Percentiles rank a stretch among this genome's conserved stretches.
Conservation (phyloP, 2,113 vertebrate genomes). For the Tauraco erythrolophus region DNA sequence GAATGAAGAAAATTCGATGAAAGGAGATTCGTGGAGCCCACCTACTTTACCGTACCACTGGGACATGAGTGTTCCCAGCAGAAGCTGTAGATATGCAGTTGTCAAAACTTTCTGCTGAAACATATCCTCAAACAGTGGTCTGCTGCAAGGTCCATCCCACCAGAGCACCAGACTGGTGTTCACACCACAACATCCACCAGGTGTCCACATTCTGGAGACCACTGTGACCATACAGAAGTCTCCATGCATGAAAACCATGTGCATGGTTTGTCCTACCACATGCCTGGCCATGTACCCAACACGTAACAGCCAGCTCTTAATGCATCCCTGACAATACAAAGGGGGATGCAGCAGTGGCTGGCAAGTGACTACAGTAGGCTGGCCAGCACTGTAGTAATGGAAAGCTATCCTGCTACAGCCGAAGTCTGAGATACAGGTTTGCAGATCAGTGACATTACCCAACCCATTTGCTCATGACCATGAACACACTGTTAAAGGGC, state of each 20-base stretch:
- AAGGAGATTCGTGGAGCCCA: neutral
- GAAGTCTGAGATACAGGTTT: neutral
- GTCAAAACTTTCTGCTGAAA: neutral
- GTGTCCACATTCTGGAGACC: rapidly evolving
- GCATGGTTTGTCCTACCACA: neutral
- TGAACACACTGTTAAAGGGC: neutral
- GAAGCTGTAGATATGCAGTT: neutral
- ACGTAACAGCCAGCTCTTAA: rapidly evolving
- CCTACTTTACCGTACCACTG: neutral
- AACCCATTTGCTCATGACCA: neutral
- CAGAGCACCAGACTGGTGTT: neutral
- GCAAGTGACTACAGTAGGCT: neutral
- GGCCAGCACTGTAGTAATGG: neutral
- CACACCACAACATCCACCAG: neutral
- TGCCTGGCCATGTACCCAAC: rapidly evolving
- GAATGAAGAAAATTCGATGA: neutral
- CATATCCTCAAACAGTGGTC: neutral
- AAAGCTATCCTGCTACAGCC: neutral
- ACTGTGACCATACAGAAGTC: neutral
- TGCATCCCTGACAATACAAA: neutral
- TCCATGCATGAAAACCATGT: rapidly evolving
- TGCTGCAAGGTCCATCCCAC: neutral
- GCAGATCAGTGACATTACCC: neutral
- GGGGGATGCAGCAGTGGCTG: neutral
- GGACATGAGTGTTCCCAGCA: neutral